A percentile compares a stretch with the other conserved stretches of the same genome.
Conservation (phyloP, 2,888 invertebrate genomes). For the Dynastes tityus region DNA sequence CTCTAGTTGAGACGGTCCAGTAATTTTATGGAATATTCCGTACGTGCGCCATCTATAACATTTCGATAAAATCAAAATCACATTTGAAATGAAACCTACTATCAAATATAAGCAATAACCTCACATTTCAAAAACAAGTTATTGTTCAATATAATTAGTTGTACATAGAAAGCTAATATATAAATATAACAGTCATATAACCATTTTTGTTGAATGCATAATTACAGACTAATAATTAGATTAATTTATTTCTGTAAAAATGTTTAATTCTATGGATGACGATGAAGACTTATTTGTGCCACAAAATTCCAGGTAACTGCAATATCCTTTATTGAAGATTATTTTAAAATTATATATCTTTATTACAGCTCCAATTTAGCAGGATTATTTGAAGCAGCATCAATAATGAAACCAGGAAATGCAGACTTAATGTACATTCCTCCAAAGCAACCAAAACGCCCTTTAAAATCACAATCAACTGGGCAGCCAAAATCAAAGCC, state of each 20-base stretch:
- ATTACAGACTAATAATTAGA: neutral
- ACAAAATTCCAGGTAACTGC: constrained; percentile 57
- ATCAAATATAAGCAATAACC: neutral
- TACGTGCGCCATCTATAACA: no score
- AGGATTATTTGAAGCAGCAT: constrained; percentile 59
- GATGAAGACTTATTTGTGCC: constrained; percentile 62
- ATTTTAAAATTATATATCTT: constrained; percentile 28
- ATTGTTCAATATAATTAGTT: neutral
- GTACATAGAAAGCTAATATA: no score
- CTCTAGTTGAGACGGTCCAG: no score
- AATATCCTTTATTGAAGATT: neutral
- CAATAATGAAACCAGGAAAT: constrained; percentile 43
- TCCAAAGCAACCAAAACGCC: constrained; percentile 63
- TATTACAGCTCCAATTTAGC: constrained; percentile 62
- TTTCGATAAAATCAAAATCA: no score
- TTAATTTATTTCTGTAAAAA: constrained; percentile 41
- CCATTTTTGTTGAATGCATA: no score
- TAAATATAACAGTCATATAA: no score
- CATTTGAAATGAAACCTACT: neutral
- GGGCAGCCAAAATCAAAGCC: constrained; percentile 52
- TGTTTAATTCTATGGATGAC: constrained; percentile 59
- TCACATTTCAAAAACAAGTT: neutral
- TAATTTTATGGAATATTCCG: no score
- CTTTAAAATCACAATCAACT: neutral
- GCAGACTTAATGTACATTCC: constrained; percentile 62